Base-by-base conservation (phyloP, 2,888 invertebrate species). In the Exephanes ischioxanthus region DNA sequence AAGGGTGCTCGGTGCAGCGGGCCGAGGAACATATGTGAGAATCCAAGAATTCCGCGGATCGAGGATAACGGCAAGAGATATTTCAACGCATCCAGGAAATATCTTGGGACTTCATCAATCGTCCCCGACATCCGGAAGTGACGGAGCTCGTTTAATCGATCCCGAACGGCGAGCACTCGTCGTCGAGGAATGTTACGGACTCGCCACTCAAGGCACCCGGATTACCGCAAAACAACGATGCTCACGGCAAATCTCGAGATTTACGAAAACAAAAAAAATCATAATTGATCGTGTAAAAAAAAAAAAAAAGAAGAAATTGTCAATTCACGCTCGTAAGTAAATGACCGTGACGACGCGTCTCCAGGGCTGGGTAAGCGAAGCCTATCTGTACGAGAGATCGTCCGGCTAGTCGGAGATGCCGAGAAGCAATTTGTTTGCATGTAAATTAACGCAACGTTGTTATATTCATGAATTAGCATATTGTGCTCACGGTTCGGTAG, bases 381-480 rank as follows among this genome's bases (percentile, higher is more conserved):
- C 19, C 55, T 9, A 9, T 51, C 16, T 37, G 76, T 14, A 22
- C 37, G 16, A 5, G 22, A 48, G 37, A 63, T 7, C 16, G 61
- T 16, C 30, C 26, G 67, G 19, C 7, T 53, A 16, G 67, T 53
- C 67, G 22, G 22, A 53, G 67, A 55, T 14, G 51, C 76, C 19
- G 53, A 55, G 37, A 51, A 78, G 75, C 79, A 79, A 85, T 85
- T 82, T 85, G 82, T 85, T 82, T 79, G 82, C 85, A 82, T 82
- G 82, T 76, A 82, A 85, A 85, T 85, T 82, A 14, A 72, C 37
- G 75, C 55, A 70, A 85, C 73, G 79, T 85, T 82, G 82, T 82
- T 81, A 82, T 79, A 82, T 82, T 75, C 70, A 55, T 66, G 82
- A 82, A 82, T 85, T 82, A 82, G 75, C 82, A 85, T 84, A 84